Evolutionary conservation across 2,888 invertebrate genomes (phyloP), one percentile per base, ranked within the genome.

Genomic region (Hoplodrina blanda): DNA sequence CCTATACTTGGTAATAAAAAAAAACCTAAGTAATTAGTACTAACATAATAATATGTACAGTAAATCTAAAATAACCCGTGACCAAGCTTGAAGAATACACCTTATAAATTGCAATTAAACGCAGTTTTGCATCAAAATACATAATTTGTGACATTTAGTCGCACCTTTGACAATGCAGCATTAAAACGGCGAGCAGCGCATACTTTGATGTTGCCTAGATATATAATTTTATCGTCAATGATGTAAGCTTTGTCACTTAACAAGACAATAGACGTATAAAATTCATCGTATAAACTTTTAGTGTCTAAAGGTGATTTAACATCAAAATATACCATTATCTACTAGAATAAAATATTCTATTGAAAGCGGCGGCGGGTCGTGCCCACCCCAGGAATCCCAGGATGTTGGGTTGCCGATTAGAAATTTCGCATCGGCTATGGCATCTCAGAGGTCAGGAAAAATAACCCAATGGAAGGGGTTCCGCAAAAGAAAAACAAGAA

Each of bases 131-230:
- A 70, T 86, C 81, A 80, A 83, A 86, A 86, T 83, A 78, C 80
- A 84, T 87, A 62, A 88, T 83, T 83, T 83, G 81, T 85, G 87
- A 87, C 87, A 90, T 88, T 88, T 88, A 84, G 76, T 71, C 67
- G 76, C 79, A 83, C 71, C 76, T 80, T 68, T 81, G 66, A 88
- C 91, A 88, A 89, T 88, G 78, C 81, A 78, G 80, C 77, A 87
- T 88, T 89, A 88, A 89, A 88, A 81, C 80, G 69, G 70, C 71
- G 82, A 81, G 81, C 73, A 81, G 80, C 85, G 76, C 78, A 77
- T 85, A 80, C 81, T 80, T 85, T 86, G 83, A 85, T 80, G 83
- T 83, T 82, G 67, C 73, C 62, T 79, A 77, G 63, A 33, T 33
- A 20, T 70, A 62, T 89, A 84, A 88, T 88, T 86, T 89, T 85